Evolutionary conservation across 1,140 invertebrate species (phyloP), one percentile per base, ranked within the genome.

Genomic region (Drosophila miranda): DNA sequence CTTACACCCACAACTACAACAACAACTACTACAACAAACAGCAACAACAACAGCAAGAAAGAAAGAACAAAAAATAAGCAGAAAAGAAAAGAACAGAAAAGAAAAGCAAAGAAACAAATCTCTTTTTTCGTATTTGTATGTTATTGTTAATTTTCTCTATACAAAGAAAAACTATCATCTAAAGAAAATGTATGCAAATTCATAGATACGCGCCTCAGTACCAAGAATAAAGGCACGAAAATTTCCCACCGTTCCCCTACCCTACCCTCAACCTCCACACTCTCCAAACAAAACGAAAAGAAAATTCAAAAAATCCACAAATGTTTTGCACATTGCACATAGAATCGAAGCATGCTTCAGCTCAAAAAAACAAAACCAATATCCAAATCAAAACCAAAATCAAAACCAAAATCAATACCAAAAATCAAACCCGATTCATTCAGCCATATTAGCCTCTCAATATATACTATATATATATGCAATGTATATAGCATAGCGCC

Each of bases 101-200:
- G 23, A 30, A 34, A 50, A 70, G 63, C 64, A 60, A 71, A 71
- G 44, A 76, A 75, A 81, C 63, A 90, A 90, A 90, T 90, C 89
- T 90, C 89, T 90, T 90, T 90, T 90, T 90, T 90, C 89, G 89
- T 90, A 90, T 90, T 90, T 90, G 89, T 90, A 89, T 90, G 88
- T 90, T 90, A 63, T 90, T 90, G 89, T 90, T 90, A 89, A 90
- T 88, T 90, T 88, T 75, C 73, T 75, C 64, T 81, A 69, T 77
- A 87, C 64, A 89, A 83, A 84, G 79, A 73, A 90, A 89, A 78
- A 89, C 84, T 90, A 75, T 90, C 89, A 90, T 87, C 73, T 76
- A 89, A 89, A 86, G 89, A 90, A 90, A 90, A 89, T 89, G 77
- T 89, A 83, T 90, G 86, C 78, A 89, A 87, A 87, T 86, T 90